These are phyloP conservation scores for Amblyopsis hoosieri DNA, from an alignment of 2,797 vertebrate species.

Conservation along the genomic window DNA sequence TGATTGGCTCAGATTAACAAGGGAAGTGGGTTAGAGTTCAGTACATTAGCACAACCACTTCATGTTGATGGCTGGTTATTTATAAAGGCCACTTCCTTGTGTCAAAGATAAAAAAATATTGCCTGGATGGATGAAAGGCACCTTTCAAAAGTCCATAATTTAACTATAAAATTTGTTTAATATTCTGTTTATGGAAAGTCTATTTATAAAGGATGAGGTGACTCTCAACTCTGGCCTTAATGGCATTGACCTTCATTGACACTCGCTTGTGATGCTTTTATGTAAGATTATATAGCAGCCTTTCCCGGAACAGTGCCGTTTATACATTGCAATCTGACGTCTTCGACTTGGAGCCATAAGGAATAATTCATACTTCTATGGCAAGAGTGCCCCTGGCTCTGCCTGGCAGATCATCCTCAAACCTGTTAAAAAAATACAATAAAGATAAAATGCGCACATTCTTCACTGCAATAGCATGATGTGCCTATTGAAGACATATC, in stretches of 20 bases:
- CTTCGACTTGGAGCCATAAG: too few relatives aligned
- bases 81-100: constrained; percentile 10
- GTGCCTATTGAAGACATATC: not conserved
- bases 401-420: too few relatives aligned
- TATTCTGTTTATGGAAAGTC: too few relatives aligned
- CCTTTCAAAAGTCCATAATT: not conserved
- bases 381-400: too few relatives aligned
- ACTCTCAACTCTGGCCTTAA: not conserved
- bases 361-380: too few relatives aligned
- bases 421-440: too few relatives aligned
- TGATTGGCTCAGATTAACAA: not conserved
- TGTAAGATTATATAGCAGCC: not conserved
- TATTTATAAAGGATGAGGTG: not conserved
- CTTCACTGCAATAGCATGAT: not conserved
- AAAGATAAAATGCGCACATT: not conserved
- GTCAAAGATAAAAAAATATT: constrained; percentile 3
- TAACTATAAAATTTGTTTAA: not conserved
- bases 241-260: constrained; percentile 24
- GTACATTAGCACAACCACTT: constrained; percentile 6
- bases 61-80: not conserved
- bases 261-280: not conserved
- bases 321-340: too few relatives aligned
- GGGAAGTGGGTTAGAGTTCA: constrained; percentile 41
- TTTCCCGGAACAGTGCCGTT: not conserved
- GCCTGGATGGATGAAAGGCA: too few relatives aligned